A percentile compares a stretch with the other conserved stretches of the same genome.
Evolutionary conservation across 2,113 vertebrate species (phyloP).

Genomic region (Romanogobio albipinnatus): DNA sequence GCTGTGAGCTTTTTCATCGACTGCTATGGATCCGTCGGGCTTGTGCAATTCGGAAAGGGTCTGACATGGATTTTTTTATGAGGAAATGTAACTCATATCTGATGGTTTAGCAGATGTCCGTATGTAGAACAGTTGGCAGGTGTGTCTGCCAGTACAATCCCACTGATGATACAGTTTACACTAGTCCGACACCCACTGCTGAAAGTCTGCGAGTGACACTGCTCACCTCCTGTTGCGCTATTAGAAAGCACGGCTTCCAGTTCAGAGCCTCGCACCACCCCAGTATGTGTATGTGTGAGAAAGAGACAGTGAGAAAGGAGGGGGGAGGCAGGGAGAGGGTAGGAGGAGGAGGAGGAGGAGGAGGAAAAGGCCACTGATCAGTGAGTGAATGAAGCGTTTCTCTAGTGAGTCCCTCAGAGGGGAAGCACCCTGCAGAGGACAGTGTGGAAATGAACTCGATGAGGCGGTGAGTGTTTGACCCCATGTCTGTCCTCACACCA

Average conservation of each 20-base stretch:
- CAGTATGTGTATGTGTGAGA: constrained; percentile 47
- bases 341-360: constrained; percentile 22
- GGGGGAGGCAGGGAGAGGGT: constrained; percentile 23
- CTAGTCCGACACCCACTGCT: constrained; percentile 52
- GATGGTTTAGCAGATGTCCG: constrained; percentile 59
- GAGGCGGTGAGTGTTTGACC: constrained; percentile 73
- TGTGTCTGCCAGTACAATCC: constrained; percentile 64
- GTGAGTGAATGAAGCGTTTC: constrained; percentile 76
- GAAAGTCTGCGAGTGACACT: constrained; percentile 53
- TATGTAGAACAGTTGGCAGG: constrained; percentile 62
- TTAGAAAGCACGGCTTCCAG: constrained; percentile 44
- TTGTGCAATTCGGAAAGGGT: not conserved
- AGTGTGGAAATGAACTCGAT: constrained; percentile 73
- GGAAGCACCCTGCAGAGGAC: constrained; percentile 55
- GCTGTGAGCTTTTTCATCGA: constrained; percentile 50
- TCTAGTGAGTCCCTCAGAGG: constrained; percentile 56
- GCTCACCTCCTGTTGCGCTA: constrained; percentile 51
- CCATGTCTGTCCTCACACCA: constrained; percentile 50
- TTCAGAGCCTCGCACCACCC: constrained; percentile 42
- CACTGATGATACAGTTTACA: constrained; percentile 65
- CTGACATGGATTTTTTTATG: constrained; percentile 40
- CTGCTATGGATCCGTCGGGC: constrained; percentile 18
- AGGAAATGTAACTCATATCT: constrained; percentile 21
- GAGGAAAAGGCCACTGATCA: constrained; percentile 66
- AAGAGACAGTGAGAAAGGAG: constrained; percentile 45